Base-by-base conservation (phyloP, 2,797 vertebrate species). In the Tiaroga cobitis region DNA sequence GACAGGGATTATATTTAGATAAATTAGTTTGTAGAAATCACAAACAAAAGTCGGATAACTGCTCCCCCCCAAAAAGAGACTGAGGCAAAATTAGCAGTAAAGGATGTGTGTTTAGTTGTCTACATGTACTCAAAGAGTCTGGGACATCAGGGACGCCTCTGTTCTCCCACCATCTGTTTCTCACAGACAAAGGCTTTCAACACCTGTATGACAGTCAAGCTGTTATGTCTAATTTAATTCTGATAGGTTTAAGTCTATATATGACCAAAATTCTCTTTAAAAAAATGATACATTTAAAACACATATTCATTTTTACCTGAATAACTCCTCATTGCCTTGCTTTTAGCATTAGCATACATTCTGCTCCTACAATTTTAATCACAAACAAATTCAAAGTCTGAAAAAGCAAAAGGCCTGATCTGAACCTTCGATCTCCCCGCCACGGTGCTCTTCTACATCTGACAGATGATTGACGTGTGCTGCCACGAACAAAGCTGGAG, bases 121-220 rank as follows among this genome's bases (percentile, higher is more conserved):
- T 65, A 51, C 32, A n/a, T 63, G 34, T 43, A 43, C 54, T 68
- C 43, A 81, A 51, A 68, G 43, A 34, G 43, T 75, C 46, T 56
- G 34, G 73, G 37, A 69, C 34, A 56, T 76, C 16, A 56, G 73
- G 15, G 21, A 79, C 10, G 2, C 43, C 65, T 84, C 32, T 78
- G 69, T 87, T 90, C 80, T 88, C 72, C 84, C 85, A 85, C 90
- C 91, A 92, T 93, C 92, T 93, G 92, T 92, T 90, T 84, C 77
- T 83, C 83, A 29, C 13, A 78, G 37, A 70, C 51, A 72, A 46
- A 51, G 65, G 26, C 32, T 70, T 70, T 70, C 51, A 91, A 85
- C 90, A 91, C 85, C 92, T 88, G 91, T 92, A 89, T 87, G 90
- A 88, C 91, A 85, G 29, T 49, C 51, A 13, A 24, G 41, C 29